Conservation (phyloP, 2,888 invertebrate genomes). For the Apotomis turbidana region DNA sequence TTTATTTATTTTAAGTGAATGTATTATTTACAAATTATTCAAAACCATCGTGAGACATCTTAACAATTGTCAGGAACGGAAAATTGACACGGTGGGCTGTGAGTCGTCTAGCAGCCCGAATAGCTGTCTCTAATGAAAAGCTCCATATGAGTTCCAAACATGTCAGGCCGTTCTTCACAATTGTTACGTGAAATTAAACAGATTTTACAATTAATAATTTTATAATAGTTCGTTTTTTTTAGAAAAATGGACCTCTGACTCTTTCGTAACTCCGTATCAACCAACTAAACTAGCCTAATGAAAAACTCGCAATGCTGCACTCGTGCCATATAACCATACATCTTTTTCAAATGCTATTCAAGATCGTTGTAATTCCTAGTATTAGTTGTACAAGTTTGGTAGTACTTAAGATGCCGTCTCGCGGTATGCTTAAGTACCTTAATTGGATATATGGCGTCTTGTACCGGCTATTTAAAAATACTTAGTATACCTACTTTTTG, state of each 20-base stretch:
- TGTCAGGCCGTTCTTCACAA: too few species aligned
- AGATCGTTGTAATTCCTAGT: conserved; percentile 26
- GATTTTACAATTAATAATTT: too few species aligned
- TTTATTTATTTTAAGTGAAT: too few species aligned
- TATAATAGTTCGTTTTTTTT: too few species aligned
- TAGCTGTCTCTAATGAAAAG: too few species aligned
- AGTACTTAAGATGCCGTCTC: conserved; percentile 35
- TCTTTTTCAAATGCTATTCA: conserved; percentile 9
- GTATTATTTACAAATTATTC: too few species aligned
- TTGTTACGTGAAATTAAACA: too few species aligned
- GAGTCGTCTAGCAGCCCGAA: too few species aligned
- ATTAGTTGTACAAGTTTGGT: conserved; percentile 30
- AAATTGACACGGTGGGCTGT: too few species aligned
- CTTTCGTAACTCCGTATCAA: conserved; percentile 3
- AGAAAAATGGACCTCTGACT: background rate
- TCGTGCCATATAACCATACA: conserved; percentile 6
- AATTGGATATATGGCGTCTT: conserved; percentile 5
- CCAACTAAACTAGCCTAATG: conserved; percentile 13
- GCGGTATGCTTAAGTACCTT: conserved; percentile 15
- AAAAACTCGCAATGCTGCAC: conserved; percentile 8
- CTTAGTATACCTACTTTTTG: background rate
- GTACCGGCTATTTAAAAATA: conserved; percentile 11
- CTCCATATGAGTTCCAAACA: too few species aligned
- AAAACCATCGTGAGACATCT: too few species aligned
- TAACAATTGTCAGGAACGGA: too few species aligned